Conservation (phyloP, 2,888 invertebrate genomes). For the Athripsodes cinereus region DNA sequence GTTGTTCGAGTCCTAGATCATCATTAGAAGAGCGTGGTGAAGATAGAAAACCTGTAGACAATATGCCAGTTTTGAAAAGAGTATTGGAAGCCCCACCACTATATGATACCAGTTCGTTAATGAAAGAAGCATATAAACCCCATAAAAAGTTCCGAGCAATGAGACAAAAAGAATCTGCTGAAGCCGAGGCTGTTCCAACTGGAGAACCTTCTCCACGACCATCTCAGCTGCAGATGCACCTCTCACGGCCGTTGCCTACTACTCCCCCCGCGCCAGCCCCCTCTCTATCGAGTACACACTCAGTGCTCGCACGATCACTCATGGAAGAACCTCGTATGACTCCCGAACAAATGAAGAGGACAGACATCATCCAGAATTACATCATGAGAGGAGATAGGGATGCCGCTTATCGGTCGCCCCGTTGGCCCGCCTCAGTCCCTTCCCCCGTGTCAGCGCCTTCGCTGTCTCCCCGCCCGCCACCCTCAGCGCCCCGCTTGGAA, state of each 20-base stretch:
- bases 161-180: conserved; percentile 71
- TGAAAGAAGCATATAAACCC: conserved; percentile 94
- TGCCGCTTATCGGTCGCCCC: conserved; percentile 41
- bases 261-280: conserved; percentile 65
- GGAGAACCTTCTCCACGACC: conserved; percentile 30
- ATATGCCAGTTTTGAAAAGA: conserved; percentile 90
- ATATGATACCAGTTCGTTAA: conserved; percentile 82
- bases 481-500: conserved; percentile 56
- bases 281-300: conserved; percentile 79
- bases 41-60: conserved; percentile 59
- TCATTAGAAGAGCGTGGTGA: conserved; percentile 75
- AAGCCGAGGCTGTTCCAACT: conserved; percentile 56
- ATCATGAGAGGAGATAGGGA: conserved; percentile 72
- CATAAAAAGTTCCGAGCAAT: conserved; percentile 92
- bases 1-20: conserved; percentile 82
- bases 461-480: conserved; percentile 42
- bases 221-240: conserved; percentile 43
- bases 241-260: conserved; percentile 53
- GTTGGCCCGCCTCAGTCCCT: conserved; percentile 41
- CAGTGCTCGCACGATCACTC: conserved; percentile 81
- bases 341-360: conserved; percentile 85
- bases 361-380: conserved; percentile 87
- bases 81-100: conserved; percentile 89
- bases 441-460: conserved; percentile 46
- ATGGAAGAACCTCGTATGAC: conserved; percentile 94